A percentile compares a stretch with the other conserved stretches of the same genome.
phyloP scores from a whole-genome alignment of 37 sponge, comb jelly and placozoan species.

The Chondrilla cf. caribensis region DNA sequence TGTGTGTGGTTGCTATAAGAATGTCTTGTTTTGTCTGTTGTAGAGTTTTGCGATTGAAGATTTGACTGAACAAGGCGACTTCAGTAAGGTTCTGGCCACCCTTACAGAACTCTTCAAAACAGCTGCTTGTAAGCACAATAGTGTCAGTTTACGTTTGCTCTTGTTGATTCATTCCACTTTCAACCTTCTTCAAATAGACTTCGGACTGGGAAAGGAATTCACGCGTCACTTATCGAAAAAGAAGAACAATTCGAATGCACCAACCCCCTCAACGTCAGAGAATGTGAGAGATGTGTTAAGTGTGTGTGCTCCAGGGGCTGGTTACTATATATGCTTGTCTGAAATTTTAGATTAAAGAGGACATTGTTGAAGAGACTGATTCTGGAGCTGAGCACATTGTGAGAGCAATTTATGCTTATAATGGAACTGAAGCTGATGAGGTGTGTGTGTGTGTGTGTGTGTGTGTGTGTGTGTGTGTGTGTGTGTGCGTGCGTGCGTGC shows the following conservation, averaged over 20 bases:
- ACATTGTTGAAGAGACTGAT: neutral
- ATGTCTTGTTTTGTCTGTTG: neutral
- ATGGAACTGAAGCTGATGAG: conserved; percentile 77
- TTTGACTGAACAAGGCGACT: conserved; percentile 41
- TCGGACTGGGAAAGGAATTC: conserved; percentile 43
- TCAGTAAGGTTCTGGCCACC: conserved; percentile 48
- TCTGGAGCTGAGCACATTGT: conserved; percentile 20
- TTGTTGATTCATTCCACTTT: neutral
- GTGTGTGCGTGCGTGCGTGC: neutral
- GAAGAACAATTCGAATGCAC: neutral
- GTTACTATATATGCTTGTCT: no score
- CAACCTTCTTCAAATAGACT: neutral
- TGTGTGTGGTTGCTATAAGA: neutral
- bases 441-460: conserved; percentile 26
- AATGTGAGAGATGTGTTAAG: no score
- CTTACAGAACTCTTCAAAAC: conserved; percentile 51
- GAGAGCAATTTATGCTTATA: conserved; percentile 62
- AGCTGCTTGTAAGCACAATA: conserved; percentile 60
- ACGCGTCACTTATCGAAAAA: conserved; percentile 3
- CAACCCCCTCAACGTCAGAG: neutral
- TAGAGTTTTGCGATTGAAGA: conserved; percentile 13
- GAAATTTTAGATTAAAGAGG: no score
- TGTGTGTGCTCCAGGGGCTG: no score
- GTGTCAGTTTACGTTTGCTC: neutral
- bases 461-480: neutral